These are phyloP conservation scores for Tichodroma muraria DNA, from an alignment of 2,113 vertebrate species.

Conservation along the genomic window DNA sequence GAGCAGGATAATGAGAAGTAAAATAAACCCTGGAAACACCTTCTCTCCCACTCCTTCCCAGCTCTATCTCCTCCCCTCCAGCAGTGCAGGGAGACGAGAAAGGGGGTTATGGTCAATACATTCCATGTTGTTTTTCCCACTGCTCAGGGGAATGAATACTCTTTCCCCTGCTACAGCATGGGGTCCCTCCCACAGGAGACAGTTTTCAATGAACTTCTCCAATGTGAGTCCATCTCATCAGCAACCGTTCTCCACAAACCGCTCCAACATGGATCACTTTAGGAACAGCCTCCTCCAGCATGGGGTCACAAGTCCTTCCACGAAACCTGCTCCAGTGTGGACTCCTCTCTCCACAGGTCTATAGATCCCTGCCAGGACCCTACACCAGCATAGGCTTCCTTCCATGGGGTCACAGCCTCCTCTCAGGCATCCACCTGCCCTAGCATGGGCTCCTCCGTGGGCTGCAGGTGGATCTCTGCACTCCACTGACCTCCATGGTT, in stretches of 20 bases:
- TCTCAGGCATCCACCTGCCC: neutral
- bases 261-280: neutral
- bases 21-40: neutral
- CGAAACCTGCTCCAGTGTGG: neutral
- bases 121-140: no score
- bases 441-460: neutral
- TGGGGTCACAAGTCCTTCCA: neutral
- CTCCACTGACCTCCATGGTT: neutral
- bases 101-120: neutral
- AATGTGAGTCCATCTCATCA: accelerated
- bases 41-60: neutral
- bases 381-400: neutral
- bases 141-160: neutral
- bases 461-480: neutral
- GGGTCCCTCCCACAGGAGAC: accelerated
- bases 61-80: neutral
- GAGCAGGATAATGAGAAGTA: neutral
- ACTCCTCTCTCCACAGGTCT: neutral
- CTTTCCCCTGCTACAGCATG: neutral
- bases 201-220: neutral
- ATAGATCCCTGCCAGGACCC: neutral
- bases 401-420: neutral
- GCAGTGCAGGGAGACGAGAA: neutral
- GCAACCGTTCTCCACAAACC: neutral
- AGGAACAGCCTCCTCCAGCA: neutral